A percentile compares a stretch with the other conserved stretches of the same genome.
Conservation (phyloP, 2,797 vertebrate species). For the Chaetodon trifasciatus region DNA sequence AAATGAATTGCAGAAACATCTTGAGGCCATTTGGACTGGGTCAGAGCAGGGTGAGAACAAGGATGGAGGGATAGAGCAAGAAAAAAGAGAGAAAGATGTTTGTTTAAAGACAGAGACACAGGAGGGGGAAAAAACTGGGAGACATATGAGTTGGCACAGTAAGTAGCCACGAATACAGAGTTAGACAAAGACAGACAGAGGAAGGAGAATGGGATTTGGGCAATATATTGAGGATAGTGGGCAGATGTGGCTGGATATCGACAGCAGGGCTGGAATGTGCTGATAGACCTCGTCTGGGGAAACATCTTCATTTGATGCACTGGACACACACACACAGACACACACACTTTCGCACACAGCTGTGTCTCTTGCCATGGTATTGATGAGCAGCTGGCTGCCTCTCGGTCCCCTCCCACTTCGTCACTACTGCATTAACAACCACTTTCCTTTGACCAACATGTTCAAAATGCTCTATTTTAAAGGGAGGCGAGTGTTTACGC, state of each 20-base stretch:
- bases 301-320: conserved; percentile 67
- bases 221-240: conserved; percentile 51
- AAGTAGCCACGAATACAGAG: conserved; percentile 23
- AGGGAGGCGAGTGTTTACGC: conserved; percentile 49
- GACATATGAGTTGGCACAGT: conserved; percentile 45
- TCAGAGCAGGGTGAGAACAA: conserved; percentile 54
- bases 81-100: conserved; percentile 51
- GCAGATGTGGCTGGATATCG: conserved; percentile 68
- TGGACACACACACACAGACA: conserved; percentile 36
- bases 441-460: conserved; percentile 10
- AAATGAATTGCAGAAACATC: conserved; percentile 72
- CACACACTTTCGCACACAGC: conserved; percentile 31
- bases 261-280: conserved; percentile 59
- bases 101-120: conserved; percentile 34
- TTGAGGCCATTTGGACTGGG: conserved; percentile 73
- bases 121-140: conserved; percentile 14
- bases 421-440: conserved; percentile 13
- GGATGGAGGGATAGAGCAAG: conserved; percentile 46
- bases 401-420: neutral
- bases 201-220: conserved; percentile 45
- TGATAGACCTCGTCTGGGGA: conserved; percentile 49
- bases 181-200: conserved; percentile 23
- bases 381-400: conserved; percentile 52
- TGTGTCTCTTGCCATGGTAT: conserved; percentile 41
- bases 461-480: conserved; percentile 34